Evolutionary conservation across 2,797 vertebrate species (phyloP), one percentile per base, ranked within the genome.

Genomic region (Chromobotia macracanthus): DNA sequence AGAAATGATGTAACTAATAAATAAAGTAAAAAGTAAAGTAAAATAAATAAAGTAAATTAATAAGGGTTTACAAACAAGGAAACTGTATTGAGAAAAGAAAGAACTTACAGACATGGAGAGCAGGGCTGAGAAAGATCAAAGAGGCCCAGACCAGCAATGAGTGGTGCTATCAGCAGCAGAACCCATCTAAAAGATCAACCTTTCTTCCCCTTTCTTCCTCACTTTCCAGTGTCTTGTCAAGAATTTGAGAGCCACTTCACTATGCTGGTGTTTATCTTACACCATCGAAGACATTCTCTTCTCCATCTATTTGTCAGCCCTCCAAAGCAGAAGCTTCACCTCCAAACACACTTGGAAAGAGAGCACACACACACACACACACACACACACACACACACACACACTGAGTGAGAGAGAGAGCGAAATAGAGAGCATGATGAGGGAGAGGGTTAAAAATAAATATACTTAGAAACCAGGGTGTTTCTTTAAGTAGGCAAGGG

Each of bases 241-340:
- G 67, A 71, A 44, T 77, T 67, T 79, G 75, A 64, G 61, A 84
- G 83, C 75, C 83, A 81, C 83, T 83, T 83, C 75, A 86, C 78
- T 81, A 76, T 71, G 76, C 75, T 82, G 72, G 74, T 87, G 82
- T 85, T 83, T 86, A 84, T 86, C 80, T 87, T 80, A 63, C 35
- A 9, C 86, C 83, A 1, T 28, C n/a, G n/a, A n/a, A n/a, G 78
- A 84, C 86, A 82, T 84, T 82, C 84, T 79, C 72, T 74, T 76
- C 73, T 70, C 80, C 73, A 64, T 77, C 76, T 80, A 73, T 76
- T 72, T 70, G 77, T 74, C 69, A 60, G 60, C 31, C 46, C 79
- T 81, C 67, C 19, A 55, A 71, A 77, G 64, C 58, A 85, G 77
- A 46, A 80, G 61, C 18, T 11, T 55, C 21, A 55, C 76, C 51